Conservation (phyloP, 2,113 vertebrate genomes). For the Macrotis lagotis region DNA sequence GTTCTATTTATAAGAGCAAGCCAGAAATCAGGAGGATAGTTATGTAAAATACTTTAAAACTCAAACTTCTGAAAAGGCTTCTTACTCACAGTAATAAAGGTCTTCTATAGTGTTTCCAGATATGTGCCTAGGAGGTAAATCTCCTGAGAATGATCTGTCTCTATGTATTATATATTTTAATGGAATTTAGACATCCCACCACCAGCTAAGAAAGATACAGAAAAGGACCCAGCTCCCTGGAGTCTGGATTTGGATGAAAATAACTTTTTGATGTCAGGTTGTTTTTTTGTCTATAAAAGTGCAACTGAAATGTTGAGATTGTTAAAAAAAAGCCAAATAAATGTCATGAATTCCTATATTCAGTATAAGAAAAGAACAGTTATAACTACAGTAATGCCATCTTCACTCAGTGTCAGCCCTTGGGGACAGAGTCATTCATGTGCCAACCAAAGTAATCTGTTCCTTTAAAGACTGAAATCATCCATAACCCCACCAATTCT, state of each 20-base stretch:
- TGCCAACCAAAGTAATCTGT: neutral
- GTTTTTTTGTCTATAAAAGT: neutral
- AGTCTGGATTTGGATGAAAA: neutral
- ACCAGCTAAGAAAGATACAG: neutral
- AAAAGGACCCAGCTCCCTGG: neutral
- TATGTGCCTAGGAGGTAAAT: too few species aligned
- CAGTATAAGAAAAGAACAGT: neutral
- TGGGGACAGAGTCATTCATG: neutral
- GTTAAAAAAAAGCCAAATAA: neutral
- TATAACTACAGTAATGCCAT: neutral
- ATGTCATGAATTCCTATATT: neutral
- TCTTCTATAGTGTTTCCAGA: neutral
- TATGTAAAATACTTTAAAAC: constrained; percentile 20
- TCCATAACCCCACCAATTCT: too few species aligned
- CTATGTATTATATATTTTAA: neutral
- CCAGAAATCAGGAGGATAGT: constrained; percentile 12
- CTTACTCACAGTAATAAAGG: neutral
- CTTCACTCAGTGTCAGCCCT: neutral
- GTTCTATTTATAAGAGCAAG: constrained; percentile 13
- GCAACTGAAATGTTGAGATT: neutral
- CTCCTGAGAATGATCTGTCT: neutral
- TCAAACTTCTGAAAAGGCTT: neutral
- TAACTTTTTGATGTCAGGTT: neutral
- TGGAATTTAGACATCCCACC: neutral
- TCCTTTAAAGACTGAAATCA: neutral